Percentiles rank a stretch among this genome's conserved stretches.
These are phyloP conservation scores for Pyrrhura leucotis DNA, from an alignment of 2,797 vertebrate species.

Conservation along the genomic window DNA sequence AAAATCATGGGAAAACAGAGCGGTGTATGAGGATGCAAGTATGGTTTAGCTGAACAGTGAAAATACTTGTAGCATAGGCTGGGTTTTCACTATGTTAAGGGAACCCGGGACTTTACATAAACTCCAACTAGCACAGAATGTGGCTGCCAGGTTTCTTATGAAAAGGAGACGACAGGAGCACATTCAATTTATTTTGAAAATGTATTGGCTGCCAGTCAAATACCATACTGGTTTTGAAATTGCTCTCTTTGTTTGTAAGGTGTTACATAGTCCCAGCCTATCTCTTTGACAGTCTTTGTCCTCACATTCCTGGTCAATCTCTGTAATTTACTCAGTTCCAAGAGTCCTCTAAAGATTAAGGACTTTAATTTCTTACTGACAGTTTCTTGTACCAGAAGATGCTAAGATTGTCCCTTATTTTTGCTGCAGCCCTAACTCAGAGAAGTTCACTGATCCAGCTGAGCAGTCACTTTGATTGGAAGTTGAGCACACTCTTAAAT, in stretches of 20 bases:
- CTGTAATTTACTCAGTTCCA: neutral
- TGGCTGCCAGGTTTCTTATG: constrained; percentile 73
- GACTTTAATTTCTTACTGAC: neutral
- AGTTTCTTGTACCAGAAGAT: neutral
- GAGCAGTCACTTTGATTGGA: neutral
- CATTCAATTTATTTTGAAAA: constrained; percentile 71
- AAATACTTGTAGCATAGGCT: constrained; percentile 33
- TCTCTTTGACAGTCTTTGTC: constrained; percentile 52
- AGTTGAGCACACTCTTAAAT: neutral
- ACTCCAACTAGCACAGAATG: constrained; percentile 49
- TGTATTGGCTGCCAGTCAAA: constrained; percentile 72
- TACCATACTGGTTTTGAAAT: constrained; percentile 68
- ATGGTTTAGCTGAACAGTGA: constrained; percentile 38
- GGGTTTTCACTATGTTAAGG: constrained; percentile 58
- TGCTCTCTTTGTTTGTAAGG: constrained; percentile 57
- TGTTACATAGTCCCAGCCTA: constrained; percentile 41
- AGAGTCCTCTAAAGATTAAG: neutral
- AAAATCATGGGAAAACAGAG: neutral
- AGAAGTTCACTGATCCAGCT: neutral
- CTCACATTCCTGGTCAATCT: constrained; percentile 27
- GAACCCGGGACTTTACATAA: constrained; percentile 68
- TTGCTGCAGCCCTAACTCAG: neutral
- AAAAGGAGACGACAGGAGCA: constrained; percentile 73
- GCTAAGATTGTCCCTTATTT: neutral
- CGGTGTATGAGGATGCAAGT: neutral